Conservation (phyloP, 92 coral and sea anemone species). For the Paramuricea clavata region DNA sequence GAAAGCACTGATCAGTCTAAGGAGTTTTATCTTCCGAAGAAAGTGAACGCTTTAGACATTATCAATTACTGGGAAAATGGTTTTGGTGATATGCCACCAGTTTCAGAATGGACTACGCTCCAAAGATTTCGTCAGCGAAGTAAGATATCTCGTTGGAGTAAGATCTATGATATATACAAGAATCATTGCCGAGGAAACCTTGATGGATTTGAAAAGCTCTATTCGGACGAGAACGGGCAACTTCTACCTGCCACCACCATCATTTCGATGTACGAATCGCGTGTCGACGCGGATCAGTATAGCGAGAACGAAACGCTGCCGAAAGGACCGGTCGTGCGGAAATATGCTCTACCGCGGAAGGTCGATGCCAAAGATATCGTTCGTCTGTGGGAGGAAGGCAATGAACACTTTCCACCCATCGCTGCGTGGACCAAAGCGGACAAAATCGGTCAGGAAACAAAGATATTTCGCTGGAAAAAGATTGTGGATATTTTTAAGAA, state of each 20-base stretch:
- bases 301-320: conserved; percentile 14
- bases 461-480: conserved; percentile 98
- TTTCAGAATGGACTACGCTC: conserved; percentile 90
- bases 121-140: conserved; percentile 98
- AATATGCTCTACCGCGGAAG: conserved; percentile 31
- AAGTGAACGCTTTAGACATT: conserved; percentile 95
- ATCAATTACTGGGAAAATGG: conserved; percentile 95
- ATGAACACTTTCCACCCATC: conserved; percentile 90
- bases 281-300: conserved; percentile 53
- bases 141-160: conserved; percentile 99
- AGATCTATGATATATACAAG: conserved; percentile 97
- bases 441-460: conserved; percentile 97
- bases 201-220: conserved; percentile 80
- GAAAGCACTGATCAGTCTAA: not conserved
- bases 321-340: conserved; percentile 39
- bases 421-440: conserved; percentile 94
- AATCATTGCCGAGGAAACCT: conserved; percentile 88
- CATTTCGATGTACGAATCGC: conserved; percentile 97
- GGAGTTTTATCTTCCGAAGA: conserved; percentile 78
- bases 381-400: conserved; percentile 93
- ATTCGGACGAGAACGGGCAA: conserved; percentile 93
- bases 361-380: conserved; percentile 97
- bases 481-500: conserved; percentile 95
- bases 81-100: conserved; percentile 85
- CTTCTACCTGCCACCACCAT: conserved; percentile 93